Percentiles rank a stretch among this genome's conserved stretches.
Conservation (phyloP, 2,888 invertebrate genomes). For the Galerucella pusilla region DNA sequence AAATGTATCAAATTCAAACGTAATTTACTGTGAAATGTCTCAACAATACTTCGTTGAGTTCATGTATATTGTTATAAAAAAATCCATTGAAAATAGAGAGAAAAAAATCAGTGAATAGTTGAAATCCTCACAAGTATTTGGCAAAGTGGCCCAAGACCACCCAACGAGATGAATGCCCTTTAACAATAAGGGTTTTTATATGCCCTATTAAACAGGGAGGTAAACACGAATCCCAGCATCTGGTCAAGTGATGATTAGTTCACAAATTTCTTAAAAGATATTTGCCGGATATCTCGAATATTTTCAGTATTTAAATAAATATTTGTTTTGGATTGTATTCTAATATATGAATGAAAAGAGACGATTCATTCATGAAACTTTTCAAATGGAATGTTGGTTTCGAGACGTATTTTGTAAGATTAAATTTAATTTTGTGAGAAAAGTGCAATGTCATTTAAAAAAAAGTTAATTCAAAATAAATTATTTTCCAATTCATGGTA, state of each 20-base stretch:
- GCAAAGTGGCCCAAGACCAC: slow-evolving; percentile 49
- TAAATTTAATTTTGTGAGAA: background rate
- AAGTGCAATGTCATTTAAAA: no score
- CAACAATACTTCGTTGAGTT: background rate
- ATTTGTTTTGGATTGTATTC: slow-evolving; percentile 39
- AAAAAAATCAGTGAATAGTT: slow-evolving; percentile 42
- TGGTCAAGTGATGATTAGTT: slow-evolving; percentile 44
- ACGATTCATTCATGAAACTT: slow-evolving; percentile 28
- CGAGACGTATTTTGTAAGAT: background rate
- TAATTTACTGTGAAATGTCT: background rate
- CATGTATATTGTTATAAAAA: slow-evolving; percentile 1
- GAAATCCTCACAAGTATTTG: slow-evolving; percentile 47
- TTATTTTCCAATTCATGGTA: no score
- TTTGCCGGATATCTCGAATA: slow-evolving; percentile 28
- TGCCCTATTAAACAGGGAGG: slow-evolving; percentile 43
- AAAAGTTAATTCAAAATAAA: no score
- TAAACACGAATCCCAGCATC: slow-evolving; percentile 40
- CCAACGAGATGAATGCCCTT: slow-evolving; percentile 45
- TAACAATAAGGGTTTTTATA: slow-evolving; percentile 44
- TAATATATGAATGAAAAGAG: slow-evolving; percentile 14
- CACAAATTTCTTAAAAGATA: slow-evolving; percentile 25
- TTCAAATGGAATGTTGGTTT: background rate
- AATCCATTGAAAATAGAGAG: slow-evolving; percentile 14
- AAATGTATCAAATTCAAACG: background rate
- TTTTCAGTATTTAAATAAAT: slow-evolving; percentile 38